Conservation (phyloP, 23 tunicate genomes). For the Oikopleura albicans region DNA sequence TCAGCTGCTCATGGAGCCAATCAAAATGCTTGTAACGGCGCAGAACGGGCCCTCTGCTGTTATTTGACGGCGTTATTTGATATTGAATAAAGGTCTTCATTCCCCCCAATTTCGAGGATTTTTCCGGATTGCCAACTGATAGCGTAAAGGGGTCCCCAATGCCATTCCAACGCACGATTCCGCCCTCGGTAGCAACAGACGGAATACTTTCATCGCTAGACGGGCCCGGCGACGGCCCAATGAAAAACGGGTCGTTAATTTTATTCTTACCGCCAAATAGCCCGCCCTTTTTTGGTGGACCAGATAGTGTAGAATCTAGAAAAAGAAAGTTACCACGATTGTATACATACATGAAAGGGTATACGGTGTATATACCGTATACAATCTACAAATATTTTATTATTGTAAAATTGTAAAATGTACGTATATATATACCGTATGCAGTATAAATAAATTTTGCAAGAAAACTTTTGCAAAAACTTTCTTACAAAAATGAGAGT, state of each 20-base stretch:
- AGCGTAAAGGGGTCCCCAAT: constrained; percentile 27
- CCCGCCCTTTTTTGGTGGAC: background rate
- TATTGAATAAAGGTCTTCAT: constrained; percentile 68
- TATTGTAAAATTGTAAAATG: too few relatives aligned
- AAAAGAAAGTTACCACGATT: too few relatives aligned
- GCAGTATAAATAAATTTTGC: too few relatives aligned
- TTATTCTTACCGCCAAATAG: constrained; percentile 4
- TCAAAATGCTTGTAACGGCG: constrained; percentile 91
- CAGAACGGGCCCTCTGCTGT: constrained; percentile 48
- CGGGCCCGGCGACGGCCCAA: constrained; percentile 12
- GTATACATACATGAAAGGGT: too few relatives aligned
- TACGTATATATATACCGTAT: too few relatives aligned
- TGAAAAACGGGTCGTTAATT: background rate
- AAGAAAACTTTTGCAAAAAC: too few relatives aligned
- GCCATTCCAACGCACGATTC: background rate
- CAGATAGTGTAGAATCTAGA: background rate
- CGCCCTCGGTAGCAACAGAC: background rate
- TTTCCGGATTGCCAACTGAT: constrained; percentile 46
- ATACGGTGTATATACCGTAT: too few relatives aligned
- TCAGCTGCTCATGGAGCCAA: constrained; percentile 73
- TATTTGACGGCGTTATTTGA: constrained; percentile 47
- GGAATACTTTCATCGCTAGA: background rate
- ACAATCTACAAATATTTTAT: too few relatives aligned
- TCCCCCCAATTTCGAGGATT: constrained; percentile 57
- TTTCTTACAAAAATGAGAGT: too few relatives aligned